Conservation (phyloP, 2,113 vertebrate species). For the Trachemys scripta region DNA sequence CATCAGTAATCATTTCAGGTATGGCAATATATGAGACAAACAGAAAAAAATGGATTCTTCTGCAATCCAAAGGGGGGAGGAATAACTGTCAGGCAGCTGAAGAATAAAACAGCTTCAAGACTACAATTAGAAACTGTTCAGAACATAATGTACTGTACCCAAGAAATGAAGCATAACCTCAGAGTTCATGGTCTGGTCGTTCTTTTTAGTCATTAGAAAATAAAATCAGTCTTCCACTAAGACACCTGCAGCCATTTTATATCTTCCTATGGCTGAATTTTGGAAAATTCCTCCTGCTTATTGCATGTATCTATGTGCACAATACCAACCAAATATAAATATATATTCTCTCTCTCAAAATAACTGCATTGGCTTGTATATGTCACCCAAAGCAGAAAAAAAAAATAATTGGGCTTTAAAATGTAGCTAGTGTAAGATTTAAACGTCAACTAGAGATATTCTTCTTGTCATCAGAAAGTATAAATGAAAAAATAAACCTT, state of each 20-base stretch:
- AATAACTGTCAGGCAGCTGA: conserved; percentile 44
- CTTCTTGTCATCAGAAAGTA: conserved; percentile 7
- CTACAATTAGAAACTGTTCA: conserved; percentile 74
- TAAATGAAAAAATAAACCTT: not conserved
- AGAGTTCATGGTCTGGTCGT: conserved; percentile 79
- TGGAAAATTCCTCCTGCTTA: conserved; percentile 23
- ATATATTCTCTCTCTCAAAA: not conserved
- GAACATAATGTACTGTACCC: conserved; percentile 70
- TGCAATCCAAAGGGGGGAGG: conserved; percentile 6
- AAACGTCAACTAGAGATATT: not conserved
- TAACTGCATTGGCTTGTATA: not conserved
- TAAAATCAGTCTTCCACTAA: conserved; percentile 74
- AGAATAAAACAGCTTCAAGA: conserved; percentile 38
- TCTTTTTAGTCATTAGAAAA: conserved; percentile 75
- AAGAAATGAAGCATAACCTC: conserved; percentile 65
- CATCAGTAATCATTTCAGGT: conserved; percentile 12
- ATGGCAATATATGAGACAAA: conserved; percentile 3
- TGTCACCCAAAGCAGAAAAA: conserved; percentile 7
- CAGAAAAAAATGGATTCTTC: conserved; percentile 43
- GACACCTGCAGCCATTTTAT: conserved; percentile 78
- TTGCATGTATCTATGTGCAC: not conserved
- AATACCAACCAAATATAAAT: not conserved
- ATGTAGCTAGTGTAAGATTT: not conserved
- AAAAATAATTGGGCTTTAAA: not conserved
- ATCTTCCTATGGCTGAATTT: conserved; percentile 49